phyloP scores from a whole-genome alignment of 2,113 vertebrate species.

The Cardinalis cardinalis region DNA sequence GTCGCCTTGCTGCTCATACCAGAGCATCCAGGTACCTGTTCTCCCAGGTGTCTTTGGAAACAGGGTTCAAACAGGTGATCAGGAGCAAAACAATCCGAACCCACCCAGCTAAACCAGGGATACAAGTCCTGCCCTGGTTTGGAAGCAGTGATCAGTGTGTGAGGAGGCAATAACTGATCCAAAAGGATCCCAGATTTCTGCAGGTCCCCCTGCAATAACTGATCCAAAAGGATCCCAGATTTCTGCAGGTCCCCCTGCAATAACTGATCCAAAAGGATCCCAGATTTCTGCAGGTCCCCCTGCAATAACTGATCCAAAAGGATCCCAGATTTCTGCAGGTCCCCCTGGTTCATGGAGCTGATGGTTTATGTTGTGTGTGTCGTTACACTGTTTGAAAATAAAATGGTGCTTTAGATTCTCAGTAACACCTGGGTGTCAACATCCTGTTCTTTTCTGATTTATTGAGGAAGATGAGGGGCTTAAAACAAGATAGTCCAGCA shows the following conservation, averaged over 20 bases:
- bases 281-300: neutral
- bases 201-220: neutral
- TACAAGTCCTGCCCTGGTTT: accelerated
- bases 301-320: neutral
- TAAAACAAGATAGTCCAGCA: neutral
- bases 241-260: neutral
- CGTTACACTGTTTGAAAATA: accelerated
- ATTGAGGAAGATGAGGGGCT: neutral
- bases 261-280: neutral
- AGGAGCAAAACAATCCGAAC: neutral
- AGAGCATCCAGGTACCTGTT: neutral
- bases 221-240: neutral
- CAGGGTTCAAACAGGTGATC: neutral
- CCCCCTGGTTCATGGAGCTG: neutral
- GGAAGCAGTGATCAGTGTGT: neutral
- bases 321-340: neutral
- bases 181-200: neutral
- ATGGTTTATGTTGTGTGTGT: neutral
- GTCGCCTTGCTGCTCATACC: neutral
- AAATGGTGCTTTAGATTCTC: accelerated
- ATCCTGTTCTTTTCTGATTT: neutral
- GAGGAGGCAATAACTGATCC: neutral
- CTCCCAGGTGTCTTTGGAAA: neutral
- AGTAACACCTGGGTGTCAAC: neutral
- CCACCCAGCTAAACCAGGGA: neutral